Base-by-base conservation (phyloP, 1,140 invertebrate genomes). In the Brachionus rotundiformis region DNA sequence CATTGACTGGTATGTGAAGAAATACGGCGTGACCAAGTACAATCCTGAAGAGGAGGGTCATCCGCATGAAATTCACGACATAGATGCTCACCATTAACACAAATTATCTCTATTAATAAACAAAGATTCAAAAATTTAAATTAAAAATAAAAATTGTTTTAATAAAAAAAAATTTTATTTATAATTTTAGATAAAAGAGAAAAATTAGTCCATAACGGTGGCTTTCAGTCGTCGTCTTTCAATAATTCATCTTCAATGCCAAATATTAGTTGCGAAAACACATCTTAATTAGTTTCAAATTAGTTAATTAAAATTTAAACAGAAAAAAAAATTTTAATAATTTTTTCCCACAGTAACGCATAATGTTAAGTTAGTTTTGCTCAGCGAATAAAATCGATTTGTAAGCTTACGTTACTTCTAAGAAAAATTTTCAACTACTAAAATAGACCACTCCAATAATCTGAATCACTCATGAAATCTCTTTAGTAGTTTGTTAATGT, bases 1-100 rank as follows among this genome's bases (percentile, higher is more conserved):
- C 85, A 89, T 96, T 25, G 91, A 92, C 81, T 91, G 92, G 86
- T 99, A 93, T 92, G 91, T 94, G 83, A 93, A 95, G 85, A 91
- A 94, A 83, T 94, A 93, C 86, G 93, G 93, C 65, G 91, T 91
- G 1, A 79, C 1, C 13, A 79, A 79, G 27, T 79, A 31, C 29
- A 79, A 79, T 25, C 47, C 76, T 6, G 59, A 79, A 54, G 76
- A 59, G 41, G 76, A 79, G 11, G 76, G 76, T 27, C 76, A 31
- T 63, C 31, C 59, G 23, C 76, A 79, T 41, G 76, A 54, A 63
- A 36, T 79, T 59, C 31, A 79, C 25, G 33, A 33, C 76, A 59
- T 63, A 0, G 59, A 59, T 27, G 39, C 68, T 73, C 76, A 79
- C 13, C 76, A 79, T 59, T 79, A 63, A 79, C 3, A 27, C 0